Conservation (phyloP, 2,113 vertebrate species). For the Plectropomus leopardus region DNA sequence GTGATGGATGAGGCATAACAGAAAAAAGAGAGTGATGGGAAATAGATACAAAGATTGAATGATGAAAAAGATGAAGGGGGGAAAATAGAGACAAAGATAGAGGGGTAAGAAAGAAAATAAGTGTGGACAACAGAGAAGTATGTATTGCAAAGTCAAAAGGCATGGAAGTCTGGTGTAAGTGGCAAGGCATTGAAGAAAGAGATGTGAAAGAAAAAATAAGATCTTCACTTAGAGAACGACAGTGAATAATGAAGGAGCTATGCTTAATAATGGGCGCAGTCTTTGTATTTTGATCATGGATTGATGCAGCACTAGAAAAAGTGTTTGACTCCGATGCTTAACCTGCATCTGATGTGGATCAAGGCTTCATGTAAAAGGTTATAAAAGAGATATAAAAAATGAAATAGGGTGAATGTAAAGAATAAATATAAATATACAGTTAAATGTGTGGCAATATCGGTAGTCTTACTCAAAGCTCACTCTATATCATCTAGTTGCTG, state of each 20-base stretch:
- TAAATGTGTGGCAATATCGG: background rate
- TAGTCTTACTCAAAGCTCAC: background rate
- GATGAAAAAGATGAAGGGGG: background rate
- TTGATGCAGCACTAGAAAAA: too few species aligned
- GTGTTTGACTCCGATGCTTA: background rate
- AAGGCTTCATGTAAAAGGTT: background rate
- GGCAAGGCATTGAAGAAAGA: background rate
- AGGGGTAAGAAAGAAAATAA: background rate
- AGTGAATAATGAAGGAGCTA: background rate
- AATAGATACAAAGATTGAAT: slow-evolving; percentile 12
- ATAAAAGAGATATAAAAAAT: background rate
- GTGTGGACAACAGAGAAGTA: background rate
- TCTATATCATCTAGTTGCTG: background rate
- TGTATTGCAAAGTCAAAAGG: background rate
- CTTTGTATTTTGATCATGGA: background rate
- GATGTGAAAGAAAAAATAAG: background rate
- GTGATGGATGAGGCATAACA: slow-evolving; percentile 40
- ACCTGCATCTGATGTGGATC: background rate
- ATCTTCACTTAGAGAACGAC: background rate
- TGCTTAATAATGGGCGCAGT: background rate
- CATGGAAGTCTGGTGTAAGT: background rate
- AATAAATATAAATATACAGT: background rate
- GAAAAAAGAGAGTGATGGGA: slow-evolving; percentile 8
- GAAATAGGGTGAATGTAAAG: background rate
- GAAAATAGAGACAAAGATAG: slow-evolving; percentile 8